A percentile compares a stretch with the other conserved stretches of the same genome.
phyloP scores from a whole-genome alignment of 2,113 vertebrate species.

The Stegostoma tigrinum region DNA sequence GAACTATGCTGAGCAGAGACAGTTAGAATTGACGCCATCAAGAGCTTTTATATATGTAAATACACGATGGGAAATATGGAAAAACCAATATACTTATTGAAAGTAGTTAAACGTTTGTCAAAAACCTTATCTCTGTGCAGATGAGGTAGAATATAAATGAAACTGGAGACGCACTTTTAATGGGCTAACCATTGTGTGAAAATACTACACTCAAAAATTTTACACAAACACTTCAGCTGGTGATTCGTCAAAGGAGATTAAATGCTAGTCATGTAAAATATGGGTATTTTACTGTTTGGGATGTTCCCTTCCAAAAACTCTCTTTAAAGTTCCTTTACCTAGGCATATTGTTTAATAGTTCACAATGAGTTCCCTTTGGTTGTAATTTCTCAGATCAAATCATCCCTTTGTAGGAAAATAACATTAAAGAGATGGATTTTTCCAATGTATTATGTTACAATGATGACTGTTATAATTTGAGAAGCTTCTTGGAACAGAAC shows the following conservation, averaged over 20 bases:
- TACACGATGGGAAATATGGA: background rate
- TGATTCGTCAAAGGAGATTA: background rate
- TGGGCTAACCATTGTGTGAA: background rate
- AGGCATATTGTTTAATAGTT: background rate
- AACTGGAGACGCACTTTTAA: background rate
- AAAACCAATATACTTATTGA: background rate
- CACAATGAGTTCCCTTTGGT: background rate
- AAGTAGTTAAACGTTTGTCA: background rate
- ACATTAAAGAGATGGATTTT: background rate
- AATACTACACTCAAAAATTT: background rate
- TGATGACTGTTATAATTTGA: background rate
- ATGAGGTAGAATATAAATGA: background rate
- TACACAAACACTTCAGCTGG: background rate
- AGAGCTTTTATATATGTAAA: background rate
- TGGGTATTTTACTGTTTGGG: background rate
- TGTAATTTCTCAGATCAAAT: background rate
- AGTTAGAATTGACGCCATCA: background rate
- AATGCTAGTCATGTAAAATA: background rate
- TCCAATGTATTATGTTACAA: background rate
- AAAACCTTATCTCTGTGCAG: background rate
- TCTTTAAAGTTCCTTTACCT: background rate
- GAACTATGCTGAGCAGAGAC: background rate
- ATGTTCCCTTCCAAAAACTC: background rate
- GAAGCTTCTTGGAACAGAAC: background rate
- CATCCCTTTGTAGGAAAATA: background rate